Evolutionary conservation across 2,888 invertebrate species (phyloP).

Genomic region (Dysmachus trigonus): DNA sequence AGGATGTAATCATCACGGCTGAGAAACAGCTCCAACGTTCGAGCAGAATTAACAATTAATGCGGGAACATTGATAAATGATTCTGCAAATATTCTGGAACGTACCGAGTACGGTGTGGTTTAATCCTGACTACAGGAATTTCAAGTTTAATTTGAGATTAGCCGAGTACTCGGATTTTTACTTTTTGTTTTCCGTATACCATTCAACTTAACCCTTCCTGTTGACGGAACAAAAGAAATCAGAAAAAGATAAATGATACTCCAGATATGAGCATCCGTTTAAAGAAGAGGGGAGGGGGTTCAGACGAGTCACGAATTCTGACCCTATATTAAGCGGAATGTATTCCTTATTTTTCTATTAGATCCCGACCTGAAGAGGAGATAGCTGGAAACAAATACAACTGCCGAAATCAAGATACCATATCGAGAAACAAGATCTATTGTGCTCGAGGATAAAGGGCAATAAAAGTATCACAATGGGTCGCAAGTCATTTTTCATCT

Average conservation of each 20-base stretch:
- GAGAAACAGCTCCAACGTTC: constrained; percentile 16
- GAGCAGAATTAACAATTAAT: constrained; percentile 47
- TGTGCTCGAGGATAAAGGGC: constrained; percentile 11
- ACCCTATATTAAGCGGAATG: neutral
- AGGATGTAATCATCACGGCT: neutral
- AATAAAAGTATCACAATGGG: constrained; percentile 44
- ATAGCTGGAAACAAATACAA: constrained; percentile 45
- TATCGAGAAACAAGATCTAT: constrained; percentile 46
- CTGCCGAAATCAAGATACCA: constrained; percentile 48
- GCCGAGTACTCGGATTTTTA: constrained; percentile 15
- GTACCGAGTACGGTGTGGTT: neutral
- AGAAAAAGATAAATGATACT: constrained; percentile 49
- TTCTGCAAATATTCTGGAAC: constrained; percentile 27
- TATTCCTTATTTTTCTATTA: constrained; percentile 17
- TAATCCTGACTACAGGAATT: constrained; percentile 43
- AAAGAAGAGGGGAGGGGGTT: constrained; percentile 7
- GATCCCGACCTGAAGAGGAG: neutral
- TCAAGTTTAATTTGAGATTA: constrained; percentile 48
- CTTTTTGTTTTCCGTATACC: neutral
- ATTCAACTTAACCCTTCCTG: constrained; percentile 42
- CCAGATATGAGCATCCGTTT: constrained; percentile 33
- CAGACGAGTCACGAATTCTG: neutral
- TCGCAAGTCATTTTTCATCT: constrained; percentile 47
- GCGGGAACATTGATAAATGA: constrained; percentile 47
- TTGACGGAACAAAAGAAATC: constrained; percentile 43